Evolutionary conservation across 1,140 invertebrate species (phyloP).

Genomic region (Steinernema khuongi): DNA sequence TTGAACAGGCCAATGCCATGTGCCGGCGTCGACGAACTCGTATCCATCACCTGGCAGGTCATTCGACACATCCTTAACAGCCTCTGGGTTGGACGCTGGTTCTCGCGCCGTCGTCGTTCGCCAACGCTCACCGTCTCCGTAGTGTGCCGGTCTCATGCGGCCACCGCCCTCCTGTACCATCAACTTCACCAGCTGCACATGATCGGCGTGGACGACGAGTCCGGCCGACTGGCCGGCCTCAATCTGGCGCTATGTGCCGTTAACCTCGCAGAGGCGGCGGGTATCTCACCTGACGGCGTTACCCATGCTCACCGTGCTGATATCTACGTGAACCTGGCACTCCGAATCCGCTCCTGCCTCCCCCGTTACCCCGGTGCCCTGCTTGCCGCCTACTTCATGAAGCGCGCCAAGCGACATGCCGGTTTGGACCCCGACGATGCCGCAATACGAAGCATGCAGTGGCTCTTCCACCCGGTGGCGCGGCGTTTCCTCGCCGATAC

Average conservation of each 20-base stretch:
- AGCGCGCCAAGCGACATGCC: constrained; percentile 43
- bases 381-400: constrained; percentile 45
- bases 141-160: constrained; percentile 52
- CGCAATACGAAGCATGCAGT: constrained; percentile 18
- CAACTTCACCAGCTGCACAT: constrained; percentile 55
- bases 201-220: constrained; percentile 42
- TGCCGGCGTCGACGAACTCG: constrained; percentile 45
- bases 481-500: constrained; percentile 43
- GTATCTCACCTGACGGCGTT: constrained; percentile 47
- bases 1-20: constrained; percentile 46
- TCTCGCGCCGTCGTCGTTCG: constrained; percentile 43
- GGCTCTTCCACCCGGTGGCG: constrained; percentile 53
- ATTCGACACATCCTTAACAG: constrained; percentile 52
- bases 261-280: constrained; percentile 54
- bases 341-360: constrained; percentile 22
- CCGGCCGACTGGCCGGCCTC: constrained; percentile 36
- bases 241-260: constrained; percentile 52
- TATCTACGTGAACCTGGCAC: constrained; percentile 54
- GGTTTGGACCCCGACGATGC: constrained; percentile 30
- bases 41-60: constrained; percentile 53
- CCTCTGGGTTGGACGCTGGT: constrained; percentile 55
- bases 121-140: constrained; percentile 32
- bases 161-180: constrained; percentile 57
- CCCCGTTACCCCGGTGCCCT: constrained; percentile 25
- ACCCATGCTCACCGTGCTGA: constrained; percentile 47